Percentiles rank a stretch among this genome's conserved stretches.
Evolutionary conservation across 2,888 invertebrate genomes (phyloP).

Genomic region (Tenthredo notha): DNA sequence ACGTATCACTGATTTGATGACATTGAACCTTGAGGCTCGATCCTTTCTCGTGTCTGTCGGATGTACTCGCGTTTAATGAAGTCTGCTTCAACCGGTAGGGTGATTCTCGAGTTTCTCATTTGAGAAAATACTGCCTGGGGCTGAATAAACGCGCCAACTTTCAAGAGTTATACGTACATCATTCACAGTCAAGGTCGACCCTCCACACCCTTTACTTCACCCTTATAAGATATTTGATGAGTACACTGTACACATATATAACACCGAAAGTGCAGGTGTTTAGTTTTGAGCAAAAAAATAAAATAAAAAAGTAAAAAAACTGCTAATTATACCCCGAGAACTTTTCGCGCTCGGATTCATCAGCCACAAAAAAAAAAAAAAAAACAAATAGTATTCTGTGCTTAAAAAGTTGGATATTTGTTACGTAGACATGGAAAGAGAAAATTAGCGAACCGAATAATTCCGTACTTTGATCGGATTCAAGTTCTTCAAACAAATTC

Average conservation of each 20-base stretch:
- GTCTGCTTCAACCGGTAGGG: conserved; percentile 11
- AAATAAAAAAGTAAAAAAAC: background rate
- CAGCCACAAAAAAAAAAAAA: background rate
- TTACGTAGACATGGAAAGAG: too few species aligned
- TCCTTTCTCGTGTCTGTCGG: conserved; percentile 4
- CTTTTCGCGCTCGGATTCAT: background rate
- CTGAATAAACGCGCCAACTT: conserved; percentile 19
- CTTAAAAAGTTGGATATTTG: too few species aligned
- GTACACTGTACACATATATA: background rate
- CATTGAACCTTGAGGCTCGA: conserved; percentile 18
- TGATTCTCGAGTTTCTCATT: conserved; percentile 45
- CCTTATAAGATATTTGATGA: conserved; percentile 19
- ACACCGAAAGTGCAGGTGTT: background rate
- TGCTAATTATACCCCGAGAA: background rate
- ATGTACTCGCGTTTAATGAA: conserved; percentile 40
- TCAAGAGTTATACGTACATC: conserved; percentile 18
- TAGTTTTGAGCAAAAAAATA: background rate
- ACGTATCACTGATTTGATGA: conserved; percentile 43
- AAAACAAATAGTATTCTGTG: too few species aligned
- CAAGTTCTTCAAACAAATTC: too few species aligned
- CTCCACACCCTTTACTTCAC: background rate
- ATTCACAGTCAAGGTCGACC: conserved; percentile 16
- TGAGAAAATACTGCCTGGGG: conserved; percentile 46
- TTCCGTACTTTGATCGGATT: too few species aligned
- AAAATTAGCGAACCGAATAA: too few species aligned